Evolutionary conservation across 2,113 vertebrate species (phyloP).

Genomic region (Cyprinodon tularosa): DNA sequence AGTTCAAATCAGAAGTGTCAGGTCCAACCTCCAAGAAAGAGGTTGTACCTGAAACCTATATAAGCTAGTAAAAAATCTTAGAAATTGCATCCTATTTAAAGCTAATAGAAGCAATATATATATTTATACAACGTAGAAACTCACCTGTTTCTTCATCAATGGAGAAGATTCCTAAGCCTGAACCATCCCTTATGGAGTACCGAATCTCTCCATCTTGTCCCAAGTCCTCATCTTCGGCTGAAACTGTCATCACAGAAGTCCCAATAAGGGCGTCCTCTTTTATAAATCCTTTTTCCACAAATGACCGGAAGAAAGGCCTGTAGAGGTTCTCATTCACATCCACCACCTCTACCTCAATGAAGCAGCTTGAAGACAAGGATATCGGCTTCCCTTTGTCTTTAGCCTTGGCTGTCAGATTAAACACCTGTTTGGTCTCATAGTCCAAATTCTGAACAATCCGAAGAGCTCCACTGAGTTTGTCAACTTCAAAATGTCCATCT

Average conservation of each 20-base stretch:
- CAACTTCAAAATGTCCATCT: constrained; percentile 91
- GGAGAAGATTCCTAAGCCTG: constrained; percentile 92
- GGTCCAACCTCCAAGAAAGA: too few species aligned
- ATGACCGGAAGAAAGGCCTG: constrained; percentile 86
- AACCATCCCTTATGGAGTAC: constrained; percentile 95
- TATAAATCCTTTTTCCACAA: constrained; percentile 90
- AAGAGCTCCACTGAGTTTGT: constrained; percentile 93
- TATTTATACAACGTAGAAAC: constrained; percentile 42
- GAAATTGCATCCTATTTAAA: constrained; percentile 23
- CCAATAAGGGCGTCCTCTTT: constrained; percentile 90
- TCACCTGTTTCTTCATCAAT: constrained; percentile 96
- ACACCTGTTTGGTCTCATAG: constrained; percentile 92
- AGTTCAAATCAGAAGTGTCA: too few species aligned
- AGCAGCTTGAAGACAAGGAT: constrained; percentile 91
- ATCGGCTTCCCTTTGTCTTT: constrained; percentile 94
- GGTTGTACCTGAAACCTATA: too few species aligned
- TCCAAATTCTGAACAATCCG: constrained; percentile 90
- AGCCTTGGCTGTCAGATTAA: constrained; percentile 91
- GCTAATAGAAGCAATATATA: constrained; percentile 28
- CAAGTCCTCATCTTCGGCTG: constrained; percentile 89
- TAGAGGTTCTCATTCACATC: constrained; percentile 97
- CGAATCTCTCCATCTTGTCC: constrained; percentile 91
- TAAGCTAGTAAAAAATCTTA: neutral
- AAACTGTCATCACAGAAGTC: constrained; percentile 88
- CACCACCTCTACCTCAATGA: constrained; percentile 90